A percentile compares a stretch with the other conserved stretches of the same genome.
These are phyloP conservation scores for Ursus arctos DNA, from an alignment of 2,113 vertebrate genomes.

Conservation along the genomic window DNA sequence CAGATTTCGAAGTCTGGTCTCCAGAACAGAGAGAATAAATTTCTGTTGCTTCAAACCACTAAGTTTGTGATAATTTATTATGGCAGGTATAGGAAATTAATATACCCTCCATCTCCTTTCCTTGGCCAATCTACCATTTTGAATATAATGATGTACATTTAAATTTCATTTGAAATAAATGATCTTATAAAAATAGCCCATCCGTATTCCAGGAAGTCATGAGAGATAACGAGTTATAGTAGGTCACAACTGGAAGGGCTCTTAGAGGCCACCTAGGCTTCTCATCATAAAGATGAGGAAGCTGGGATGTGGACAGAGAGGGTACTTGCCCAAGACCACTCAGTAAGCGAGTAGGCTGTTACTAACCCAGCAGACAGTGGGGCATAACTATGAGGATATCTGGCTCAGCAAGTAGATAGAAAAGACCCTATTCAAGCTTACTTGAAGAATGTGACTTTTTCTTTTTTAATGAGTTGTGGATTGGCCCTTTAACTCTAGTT, in stretches of 20 bases:
- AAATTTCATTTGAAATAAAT: neutral
- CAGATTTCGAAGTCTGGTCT: neutral
- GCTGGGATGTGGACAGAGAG: neutral
- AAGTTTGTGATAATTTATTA: neutral
- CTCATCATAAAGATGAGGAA: neutral
- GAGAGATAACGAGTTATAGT: neutral
- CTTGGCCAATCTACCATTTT: neutral
- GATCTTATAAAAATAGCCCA: constrained; percentile 15
- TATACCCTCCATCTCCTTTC: neutral
- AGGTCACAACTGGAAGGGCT: neutral
- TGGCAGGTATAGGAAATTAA: neutral
- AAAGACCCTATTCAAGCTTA: neutral
- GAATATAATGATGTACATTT: neutral
- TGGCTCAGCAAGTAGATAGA: neutral
- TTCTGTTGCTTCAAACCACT: neutral
- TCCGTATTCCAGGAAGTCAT: neutral
- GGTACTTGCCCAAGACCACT: too few species aligned
- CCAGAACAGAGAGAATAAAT: neutral
- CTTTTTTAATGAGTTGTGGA: neutral
- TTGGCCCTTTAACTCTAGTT: neutral
- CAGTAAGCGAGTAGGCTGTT: neutral
- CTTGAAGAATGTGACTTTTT: neutral
- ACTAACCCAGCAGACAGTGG: neutral
- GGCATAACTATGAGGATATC: neutral
- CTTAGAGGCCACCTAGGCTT: neutral